Percentiles rank a stretch among this genome's conserved stretches.
Conservation (phyloP, 2,113 vertebrate species). For the Ploceus nigricollis region DNA sequence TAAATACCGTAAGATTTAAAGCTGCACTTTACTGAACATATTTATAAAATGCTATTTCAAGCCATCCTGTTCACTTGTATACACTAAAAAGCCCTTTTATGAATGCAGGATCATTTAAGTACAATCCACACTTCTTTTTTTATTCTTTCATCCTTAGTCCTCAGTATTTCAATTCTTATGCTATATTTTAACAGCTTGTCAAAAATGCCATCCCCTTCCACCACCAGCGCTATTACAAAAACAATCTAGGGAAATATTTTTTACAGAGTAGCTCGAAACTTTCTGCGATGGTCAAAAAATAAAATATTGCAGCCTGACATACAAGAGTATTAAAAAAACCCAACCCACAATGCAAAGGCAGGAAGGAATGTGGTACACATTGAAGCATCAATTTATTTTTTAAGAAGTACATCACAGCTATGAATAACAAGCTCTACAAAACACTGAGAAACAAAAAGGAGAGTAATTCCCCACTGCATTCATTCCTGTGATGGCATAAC, state of each 20-base stretch:
- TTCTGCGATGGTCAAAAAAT: background rate
- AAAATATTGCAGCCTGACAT: background rate
- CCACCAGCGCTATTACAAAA: background rate
- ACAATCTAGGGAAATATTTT: background rate
- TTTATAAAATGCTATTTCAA: background rate
- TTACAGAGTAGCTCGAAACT: background rate
- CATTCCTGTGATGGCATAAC: background rate
- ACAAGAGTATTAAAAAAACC: background rate
- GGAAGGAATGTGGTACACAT: background rate
- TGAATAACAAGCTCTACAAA: background rate
- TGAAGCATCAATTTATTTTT: background rate
- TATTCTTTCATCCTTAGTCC: background rate
- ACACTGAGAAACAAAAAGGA: background rate
- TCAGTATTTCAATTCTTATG: background rate
- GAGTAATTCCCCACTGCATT: background rate
- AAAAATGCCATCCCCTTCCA: conserved; percentile 3
- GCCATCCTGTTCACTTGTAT: background rate
- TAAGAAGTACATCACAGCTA: background rate
- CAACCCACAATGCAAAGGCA: background rate
- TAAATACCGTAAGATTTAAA: background rate
- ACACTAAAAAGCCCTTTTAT: background rate
- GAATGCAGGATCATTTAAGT: background rate
- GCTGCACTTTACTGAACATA: background rate
- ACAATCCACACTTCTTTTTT: background rate
- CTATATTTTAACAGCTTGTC: conserved; percentile 1